These are phyloP conservation scores for Tursiops truncatus DNA, from an alignment of 2,113 vertebrate genomes.

Conservation along the genomic window DNA sequence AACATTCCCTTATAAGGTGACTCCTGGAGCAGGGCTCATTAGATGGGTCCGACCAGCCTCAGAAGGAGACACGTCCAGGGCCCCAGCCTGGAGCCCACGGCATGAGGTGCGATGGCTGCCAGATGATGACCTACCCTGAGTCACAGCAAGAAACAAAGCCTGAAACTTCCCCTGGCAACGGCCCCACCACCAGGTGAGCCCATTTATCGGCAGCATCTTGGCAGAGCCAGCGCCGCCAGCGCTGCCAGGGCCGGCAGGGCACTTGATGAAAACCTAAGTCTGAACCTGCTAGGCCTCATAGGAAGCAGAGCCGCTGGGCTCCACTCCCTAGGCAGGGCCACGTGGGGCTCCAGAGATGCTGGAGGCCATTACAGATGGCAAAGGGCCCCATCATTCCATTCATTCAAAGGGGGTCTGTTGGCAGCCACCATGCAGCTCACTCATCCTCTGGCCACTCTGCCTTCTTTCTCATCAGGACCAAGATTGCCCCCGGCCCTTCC, in stretches of 20 bases:
- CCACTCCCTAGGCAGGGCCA: neutral
- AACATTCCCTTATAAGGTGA: neutral
- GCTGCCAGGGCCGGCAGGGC: neutral
- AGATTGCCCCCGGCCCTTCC: neutral
- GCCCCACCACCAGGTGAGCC: neutral
- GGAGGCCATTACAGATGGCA: neutral
- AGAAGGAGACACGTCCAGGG: neutral
- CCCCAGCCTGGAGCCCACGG: neutral
- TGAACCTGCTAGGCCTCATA: neutral
- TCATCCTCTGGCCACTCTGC: neutral
- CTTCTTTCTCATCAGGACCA: neutral
- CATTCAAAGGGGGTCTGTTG: neutral
- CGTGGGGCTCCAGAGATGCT: neutral
- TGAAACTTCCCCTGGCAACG: neutral
- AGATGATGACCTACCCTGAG: neutral
- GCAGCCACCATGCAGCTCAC: neutral
- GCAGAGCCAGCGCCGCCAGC: neutral
- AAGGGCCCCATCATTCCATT: neutral
- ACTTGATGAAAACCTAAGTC: neutral
- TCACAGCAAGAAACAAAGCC: conserved; percentile 7
- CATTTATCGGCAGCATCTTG: neutral
- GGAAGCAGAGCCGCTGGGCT: neutral
- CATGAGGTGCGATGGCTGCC: neutral
- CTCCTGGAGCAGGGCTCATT: neutral
- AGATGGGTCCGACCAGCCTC: neutral